phyloP scores from a whole-genome alignment of 2,113 vertebrate species.

The Vanacampus margaritifer region DNA sequence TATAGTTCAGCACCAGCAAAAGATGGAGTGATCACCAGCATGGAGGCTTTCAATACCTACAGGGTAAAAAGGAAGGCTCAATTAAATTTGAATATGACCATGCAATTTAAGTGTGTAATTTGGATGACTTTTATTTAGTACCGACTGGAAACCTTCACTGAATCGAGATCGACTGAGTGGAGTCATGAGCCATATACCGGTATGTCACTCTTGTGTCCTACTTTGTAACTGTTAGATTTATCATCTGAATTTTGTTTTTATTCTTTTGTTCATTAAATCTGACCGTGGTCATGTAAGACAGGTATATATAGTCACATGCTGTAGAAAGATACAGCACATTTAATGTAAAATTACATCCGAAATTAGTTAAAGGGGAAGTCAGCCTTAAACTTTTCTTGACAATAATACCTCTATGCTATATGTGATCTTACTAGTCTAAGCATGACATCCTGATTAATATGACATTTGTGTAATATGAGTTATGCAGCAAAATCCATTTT shows the following conservation, averaged over 20 bases:
- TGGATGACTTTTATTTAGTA: constrained; percentile 39
- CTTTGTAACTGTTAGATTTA: not conserved
- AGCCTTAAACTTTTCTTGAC: no score
- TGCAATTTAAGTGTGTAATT: not conserved
- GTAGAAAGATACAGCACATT: not conserved
- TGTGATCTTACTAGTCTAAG: no score
- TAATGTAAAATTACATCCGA: not conserved
- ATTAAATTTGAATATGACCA: not conserved
- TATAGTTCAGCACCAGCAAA: constrained; percentile 56
- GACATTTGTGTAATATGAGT: no score
- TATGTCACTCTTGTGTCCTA: constrained; percentile 13
- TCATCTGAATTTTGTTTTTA: no score
- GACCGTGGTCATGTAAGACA: not conserved
- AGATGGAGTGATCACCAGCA: constrained; percentile 59
- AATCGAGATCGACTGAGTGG: constrained; percentile 62
- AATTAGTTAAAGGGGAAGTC: no score
- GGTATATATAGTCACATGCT: not conserved
- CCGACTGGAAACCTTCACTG: constrained; percentile 66
- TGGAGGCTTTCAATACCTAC: constrained; percentile 65
- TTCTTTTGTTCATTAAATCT: not conserved
- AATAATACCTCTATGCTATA: no score
- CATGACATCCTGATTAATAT: no score
- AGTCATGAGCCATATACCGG: constrained; percentile 39
- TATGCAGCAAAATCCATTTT: no score
- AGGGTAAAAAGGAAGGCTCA: constrained; percentile 45